These are phyloP conservation scores for Zaprionus kolodkinae DNA, from an alignment of 1,140 invertebrate species.

Conservation along the genomic window DNA sequence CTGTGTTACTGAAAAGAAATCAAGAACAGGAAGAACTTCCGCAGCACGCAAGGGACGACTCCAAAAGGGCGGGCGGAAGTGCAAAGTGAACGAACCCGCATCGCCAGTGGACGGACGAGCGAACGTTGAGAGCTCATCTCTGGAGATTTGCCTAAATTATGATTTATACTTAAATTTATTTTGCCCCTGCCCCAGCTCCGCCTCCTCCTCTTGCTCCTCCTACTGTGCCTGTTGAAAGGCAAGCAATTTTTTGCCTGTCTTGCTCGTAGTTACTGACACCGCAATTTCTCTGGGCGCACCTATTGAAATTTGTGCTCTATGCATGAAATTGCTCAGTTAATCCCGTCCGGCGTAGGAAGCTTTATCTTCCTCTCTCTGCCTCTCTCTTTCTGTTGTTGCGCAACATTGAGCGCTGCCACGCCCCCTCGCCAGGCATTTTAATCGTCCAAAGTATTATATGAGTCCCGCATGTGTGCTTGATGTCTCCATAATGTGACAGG, in stretches of 20 bases:
- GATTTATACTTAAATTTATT: conserved; percentile 75
- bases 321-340: conserved; percentile 49
- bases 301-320: conserved; percentile 54
- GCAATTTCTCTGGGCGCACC: conserved; percentile 29
- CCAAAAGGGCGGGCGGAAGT: conserved; percentile 10
- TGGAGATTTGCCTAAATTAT: conserved; percentile 80
- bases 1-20: conserved; percentile 24
- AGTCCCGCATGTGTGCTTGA: conserved; percentile 73
- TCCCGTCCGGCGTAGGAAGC: conserved; percentile 29
- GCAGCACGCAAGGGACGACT: conserved; percentile 2
- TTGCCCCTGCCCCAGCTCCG: neutral
- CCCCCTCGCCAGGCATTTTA: conserved; percentile 32
- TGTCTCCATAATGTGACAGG: conserved; percentile 75
- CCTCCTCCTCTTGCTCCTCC: neutral
- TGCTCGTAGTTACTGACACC: conserved; percentile 56
- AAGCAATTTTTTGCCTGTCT: conserved; percentile 34
- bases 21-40: conserved; percentile 4
- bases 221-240: conserved; percentile 5
- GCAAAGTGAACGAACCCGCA: conserved; percentile 30
- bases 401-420: conserved; percentile 13
- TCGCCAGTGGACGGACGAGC: conserved; percentile 21
- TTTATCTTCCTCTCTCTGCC: conserved; percentile 39
- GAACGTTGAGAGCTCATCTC: conserved; percentile 76
- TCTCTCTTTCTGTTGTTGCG: conserved; percentile 5
- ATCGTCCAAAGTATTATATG: conserved; percentile 47